A percentile compares a stretch with the other conserved stretches of the same genome.
Evolutionary conservation across 2,113 vertebrate species (phyloP).

Genomic region (Speoplatyrhinus poulsoni): DNA sequence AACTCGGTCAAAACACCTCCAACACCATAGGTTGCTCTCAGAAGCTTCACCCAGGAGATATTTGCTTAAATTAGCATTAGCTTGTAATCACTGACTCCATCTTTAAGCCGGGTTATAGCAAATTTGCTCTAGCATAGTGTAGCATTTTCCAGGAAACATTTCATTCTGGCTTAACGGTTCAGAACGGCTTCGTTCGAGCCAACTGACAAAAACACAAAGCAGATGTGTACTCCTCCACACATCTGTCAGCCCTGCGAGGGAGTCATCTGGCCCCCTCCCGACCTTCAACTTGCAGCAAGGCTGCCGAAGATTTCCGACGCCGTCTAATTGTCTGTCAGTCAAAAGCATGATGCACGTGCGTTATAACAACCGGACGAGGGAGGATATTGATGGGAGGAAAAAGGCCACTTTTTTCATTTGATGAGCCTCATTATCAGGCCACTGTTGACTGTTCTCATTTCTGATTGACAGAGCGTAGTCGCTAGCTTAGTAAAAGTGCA

Average conservation of each 20-base stretch:
- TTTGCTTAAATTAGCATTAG: too few species aligned
- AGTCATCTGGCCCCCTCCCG: conserved; percentile 20
- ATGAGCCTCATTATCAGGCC: conserved; percentile 37
- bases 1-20: too few species aligned
- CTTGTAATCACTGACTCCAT: too few species aligned
- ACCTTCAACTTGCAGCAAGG: conserved; percentile 30
- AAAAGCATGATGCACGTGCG: conserved; percentile 11
- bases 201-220: background rate
- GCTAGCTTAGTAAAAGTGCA: too few species aligned
- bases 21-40: too few species aligned
- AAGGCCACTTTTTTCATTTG: conserved; percentile 37
- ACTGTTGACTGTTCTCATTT: conserved; percentile 18
- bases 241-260: conserved; percentile 24
- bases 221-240: conserved; percentile 43
- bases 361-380: conserved; percentile 14
- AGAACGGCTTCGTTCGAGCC: too few species aligned
- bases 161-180: too few species aligned
- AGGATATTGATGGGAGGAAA: conserved; percentile 40
- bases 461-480: conserved; percentile 12
- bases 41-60: too few species aligned
- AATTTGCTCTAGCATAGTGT: too few species aligned
- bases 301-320: conserved; percentile 20
- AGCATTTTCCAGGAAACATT: too few species aligned
- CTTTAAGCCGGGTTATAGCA: too few species aligned
- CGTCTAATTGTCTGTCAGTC: conserved; percentile 38